Base-by-base conservation (phyloP, 2,113 vertebrate genomes). In the Rhegmatorhina hoffmannsi region DNA sequence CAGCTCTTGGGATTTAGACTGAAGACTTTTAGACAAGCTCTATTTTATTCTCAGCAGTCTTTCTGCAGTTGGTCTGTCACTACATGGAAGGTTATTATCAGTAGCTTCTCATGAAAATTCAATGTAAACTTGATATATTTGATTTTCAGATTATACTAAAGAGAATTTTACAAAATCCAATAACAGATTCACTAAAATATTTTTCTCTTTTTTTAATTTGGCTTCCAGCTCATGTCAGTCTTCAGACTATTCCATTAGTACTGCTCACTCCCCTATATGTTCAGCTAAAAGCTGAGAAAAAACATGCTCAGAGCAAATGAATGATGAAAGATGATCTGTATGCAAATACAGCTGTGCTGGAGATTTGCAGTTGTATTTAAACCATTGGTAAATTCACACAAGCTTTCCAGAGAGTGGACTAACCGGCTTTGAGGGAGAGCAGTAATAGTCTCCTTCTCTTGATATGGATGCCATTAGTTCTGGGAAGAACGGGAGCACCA, bases 231-330 rank as follows among this genome's bases (percentile, higher is more conserved):
- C 69, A 84, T 69, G 72, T 53, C 38, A 75, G 44, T 66, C 47
- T 90, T 87, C 69, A 90, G 79, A 78, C 31, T 24, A 26, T 92
- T 86, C 76, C 83, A 92, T 92, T 92, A 94, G 76, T 84, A 56
- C 55, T 69, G 59, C 74, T 87, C 36, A 72, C 63, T 91, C 56
- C 43, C 33, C 38, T 91, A 78, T 55, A 53, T 86, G 72, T 78
- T 90, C 79, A 85, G 66, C 77, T 89, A 91, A 93, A 91, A 93
- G 56, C 88, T 62, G n/a, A 88, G 87, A 75, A 92, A 94, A 90
- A 2, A 0, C 69, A n/a, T 68, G 28, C 68, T 79, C 64, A 84
- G 86, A 91, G 58, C 89, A 96, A 93, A 91, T 46, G 59, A 75
- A 69, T 92, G 91, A 94, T 59, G 84, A 70, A 93, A 92, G 64